phyloP scores from a whole-genome alignment of 1,140 invertebrate species.

The Stegodyphus dumicola region DNA sequence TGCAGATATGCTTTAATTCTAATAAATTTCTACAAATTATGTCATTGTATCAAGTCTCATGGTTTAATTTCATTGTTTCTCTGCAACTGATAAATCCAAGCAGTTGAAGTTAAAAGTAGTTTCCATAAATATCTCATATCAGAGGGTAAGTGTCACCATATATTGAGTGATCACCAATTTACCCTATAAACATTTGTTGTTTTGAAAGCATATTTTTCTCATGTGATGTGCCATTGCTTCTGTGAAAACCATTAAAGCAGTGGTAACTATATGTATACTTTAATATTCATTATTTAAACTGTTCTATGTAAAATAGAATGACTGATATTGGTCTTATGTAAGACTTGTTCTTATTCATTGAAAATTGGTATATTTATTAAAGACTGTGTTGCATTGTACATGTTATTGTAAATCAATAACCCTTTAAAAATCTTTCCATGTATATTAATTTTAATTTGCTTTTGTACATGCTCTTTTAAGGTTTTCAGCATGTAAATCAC shows the following conservation, averaged over 20 bases:
- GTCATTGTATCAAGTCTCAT: too few species aligned
- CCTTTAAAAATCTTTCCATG: conserved; percentile 12
- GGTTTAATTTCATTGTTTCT: too few species aligned
- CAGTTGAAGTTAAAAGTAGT: too few species aligned
- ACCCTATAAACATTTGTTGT: background rate
- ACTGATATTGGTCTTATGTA: background rate
- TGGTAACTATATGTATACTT: background rate
- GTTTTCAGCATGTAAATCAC: conserved; percentile 1
- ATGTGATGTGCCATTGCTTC: background rate
- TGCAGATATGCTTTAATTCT: too few species aligned
- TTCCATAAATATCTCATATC: too few species aligned
- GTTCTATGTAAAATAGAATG: background rate
- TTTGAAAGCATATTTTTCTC: background rate
- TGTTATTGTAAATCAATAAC: background rate
- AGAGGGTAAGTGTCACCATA: too few species aligned
- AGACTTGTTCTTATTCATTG: background rate
- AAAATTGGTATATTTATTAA: conserved; percentile 1
- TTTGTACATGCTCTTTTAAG: conserved; percentile 6
- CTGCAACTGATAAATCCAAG: too few species aligned
- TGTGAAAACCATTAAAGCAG: conserved; percentile 1
- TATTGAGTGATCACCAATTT: too few species aligned
- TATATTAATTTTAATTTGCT: conserved; percentile 19
- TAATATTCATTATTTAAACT: background rate
- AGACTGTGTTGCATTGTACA: conserved; percentile 12
- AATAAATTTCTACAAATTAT: too few species aligned